These are phyloP conservation scores for Idris sp. DNA, from an alignment of 1,140 invertebrate genomes.

Conservation along the genomic window DNA sequence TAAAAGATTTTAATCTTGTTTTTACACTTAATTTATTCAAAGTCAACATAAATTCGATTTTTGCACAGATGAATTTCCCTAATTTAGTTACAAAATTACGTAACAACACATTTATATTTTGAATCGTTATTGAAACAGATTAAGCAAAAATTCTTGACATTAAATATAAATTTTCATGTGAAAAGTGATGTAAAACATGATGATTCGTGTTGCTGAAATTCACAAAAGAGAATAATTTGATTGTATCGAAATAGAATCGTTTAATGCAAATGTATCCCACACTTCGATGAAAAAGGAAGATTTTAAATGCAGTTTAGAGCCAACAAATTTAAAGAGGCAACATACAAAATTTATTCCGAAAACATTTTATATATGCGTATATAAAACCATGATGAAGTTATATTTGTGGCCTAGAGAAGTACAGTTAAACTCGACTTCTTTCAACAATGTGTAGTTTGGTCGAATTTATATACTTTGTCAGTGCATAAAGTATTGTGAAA, in stretches of 20 bases:
- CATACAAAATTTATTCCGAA: constrained; percentile 33
- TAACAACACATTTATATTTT: too few species aligned
- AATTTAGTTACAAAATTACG: too few species aligned
- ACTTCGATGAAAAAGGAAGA: constrained; percentile 46
- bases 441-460: constrained; percentile 50
- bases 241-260: constrained; percentile 58
- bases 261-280: constrained; percentile 57
- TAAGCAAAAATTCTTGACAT: constrained; percentile 23
- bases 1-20: constrained; percentile 23
- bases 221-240: constrained; percentile 49
- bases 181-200: constrained; percentile 15
- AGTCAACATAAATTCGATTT: too few species aligned
- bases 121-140: too few species aligned
- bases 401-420: constrained; percentile 33
- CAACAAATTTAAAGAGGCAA: constrained; percentile 38
- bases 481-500: constrained; percentile 22
- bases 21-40: constrained; percentile 13
- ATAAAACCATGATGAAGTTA: constrained; percentile 51
- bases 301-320: constrained; percentile 24
- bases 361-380: too few species aligned
- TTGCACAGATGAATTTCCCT: too few species aligned
- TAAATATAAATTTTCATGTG: too few species aligned
- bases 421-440: constrained; percentile 32
- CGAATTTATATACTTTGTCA: constrained; percentile 38
- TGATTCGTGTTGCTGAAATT: constrained; percentile 25